Evolutionary conservation across 1,140 invertebrate species (phyloP), one percentile per base, ranked within the genome.

Genomic region (Portunus trituberculatus): DNA sequence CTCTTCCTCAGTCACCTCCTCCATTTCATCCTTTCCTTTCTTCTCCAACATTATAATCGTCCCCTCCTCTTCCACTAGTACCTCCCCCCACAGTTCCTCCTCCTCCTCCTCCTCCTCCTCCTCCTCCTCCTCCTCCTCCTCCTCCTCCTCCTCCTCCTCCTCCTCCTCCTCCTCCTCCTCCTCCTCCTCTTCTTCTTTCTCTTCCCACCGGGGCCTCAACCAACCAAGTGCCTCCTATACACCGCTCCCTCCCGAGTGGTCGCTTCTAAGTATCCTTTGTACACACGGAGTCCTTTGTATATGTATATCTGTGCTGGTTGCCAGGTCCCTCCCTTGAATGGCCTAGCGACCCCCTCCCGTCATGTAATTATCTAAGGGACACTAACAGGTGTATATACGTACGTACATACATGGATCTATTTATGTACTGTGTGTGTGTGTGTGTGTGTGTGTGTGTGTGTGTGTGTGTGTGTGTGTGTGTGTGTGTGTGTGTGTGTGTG

Each of bases 391-490:
- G 39, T 59, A 16, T 76, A 76, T 76, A 76, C 6, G 20, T 20
- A 76, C 25, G 20, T 20, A 76, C 20, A 7, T 76, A 76, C n/a
- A 76, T n/a, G 20, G 67, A 8, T 76, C 67, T 76, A 25, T 76
- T n/a, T 76, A 76, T 76, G 67, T 76, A 76, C n/a, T n/a, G 20
- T n/a, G 67, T 76, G 67, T 76, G 67, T 76, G 67, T 76, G 67
- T 76, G 67, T 76, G 67, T 76, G 67, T 76, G 67, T 76, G 67
- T 76, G 67, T 76, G 67, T 76, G 67, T 76, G 67, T 76, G 59
- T 76, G 59, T 76, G 59, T 76, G 59, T 76, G 59, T 76, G 59
- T 76, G 59, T 76, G 59, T 76, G 59, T 76, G 59, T 76, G 59
- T 76, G 59, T 76, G 59, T 76, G 59, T 76, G 59, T 76, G 67